These are phyloP conservation scores for Drosophila lini DNA, from an alignment of 1,140 invertebrate genomes.

Conservation along the genomic window DNA sequence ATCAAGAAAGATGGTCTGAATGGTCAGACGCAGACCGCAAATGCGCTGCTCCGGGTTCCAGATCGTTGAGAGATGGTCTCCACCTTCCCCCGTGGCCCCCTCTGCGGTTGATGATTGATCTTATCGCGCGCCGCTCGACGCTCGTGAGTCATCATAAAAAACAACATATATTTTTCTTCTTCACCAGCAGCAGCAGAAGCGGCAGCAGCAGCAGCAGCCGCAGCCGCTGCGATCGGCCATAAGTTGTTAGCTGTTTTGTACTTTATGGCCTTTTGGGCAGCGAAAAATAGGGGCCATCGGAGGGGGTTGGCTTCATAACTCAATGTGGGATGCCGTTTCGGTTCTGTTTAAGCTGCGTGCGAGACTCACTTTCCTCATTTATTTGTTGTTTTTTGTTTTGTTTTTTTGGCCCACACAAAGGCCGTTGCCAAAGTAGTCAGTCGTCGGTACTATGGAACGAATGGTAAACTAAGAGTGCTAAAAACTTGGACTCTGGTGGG, in stretches of 20 bases:
- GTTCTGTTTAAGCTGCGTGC: conserved; percentile 64
- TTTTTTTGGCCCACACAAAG: conserved; percentile 62
- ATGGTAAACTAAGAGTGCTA: not conserved
- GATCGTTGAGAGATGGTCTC: conserved; percentile 35
- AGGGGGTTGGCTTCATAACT: conserved; percentile 70
- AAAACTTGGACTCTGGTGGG: conserved; percentile 12
- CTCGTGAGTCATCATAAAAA: conserved; percentile 75
- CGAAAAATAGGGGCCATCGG: conserved; percentile 42
- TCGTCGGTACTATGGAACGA: conserved; percentile 42
- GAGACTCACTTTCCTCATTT: conserved; percentile 56
- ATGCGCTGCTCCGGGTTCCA: conserved; percentile 18
- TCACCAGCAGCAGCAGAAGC: conserved; percentile 51
- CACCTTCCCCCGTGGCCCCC: conserved; percentile 2
- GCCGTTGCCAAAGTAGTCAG: conserved; percentile 46
- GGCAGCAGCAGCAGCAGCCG: conserved; percentile 36
- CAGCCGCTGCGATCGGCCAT: conserved; percentile 57
- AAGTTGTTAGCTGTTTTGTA: conserved; percentile 78
- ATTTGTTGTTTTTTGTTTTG: conserved; percentile 4
- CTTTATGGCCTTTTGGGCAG: conserved; percentile 65
- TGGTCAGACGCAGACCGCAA: conserved; percentile 44
- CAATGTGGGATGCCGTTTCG: conserved; percentile 61
- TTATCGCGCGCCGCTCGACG: conserved; percentile 60
- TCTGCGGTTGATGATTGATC: conserved; percentile 74
- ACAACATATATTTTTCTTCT: conserved; percentile 47
- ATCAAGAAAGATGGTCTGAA: conserved; percentile 62